phyloP scores from a whole-genome alignment of 92 coral and sea anemone genomes.

The Anthopleura xanthogrammica region DNA sequence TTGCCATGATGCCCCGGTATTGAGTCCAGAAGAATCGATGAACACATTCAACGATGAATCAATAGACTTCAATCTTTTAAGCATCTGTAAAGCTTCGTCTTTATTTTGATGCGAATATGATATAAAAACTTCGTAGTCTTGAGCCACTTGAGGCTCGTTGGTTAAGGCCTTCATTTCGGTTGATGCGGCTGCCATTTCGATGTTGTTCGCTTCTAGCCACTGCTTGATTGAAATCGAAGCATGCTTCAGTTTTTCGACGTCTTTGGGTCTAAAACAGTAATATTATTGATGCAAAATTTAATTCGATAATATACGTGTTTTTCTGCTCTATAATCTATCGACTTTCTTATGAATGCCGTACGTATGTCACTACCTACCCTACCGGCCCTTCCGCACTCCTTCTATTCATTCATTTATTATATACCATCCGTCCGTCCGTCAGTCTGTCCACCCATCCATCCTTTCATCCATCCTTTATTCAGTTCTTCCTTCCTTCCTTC shows the following conservation, averaged over 20 bases:
- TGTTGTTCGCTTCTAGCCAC: constrained; percentile 20
- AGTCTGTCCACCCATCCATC: too few species aligned
- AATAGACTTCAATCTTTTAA: constrained; percentile 47
- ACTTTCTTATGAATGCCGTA: neutral
- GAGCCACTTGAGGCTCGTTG: neutral
- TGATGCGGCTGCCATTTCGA: neutral
- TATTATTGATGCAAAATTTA: neutral
- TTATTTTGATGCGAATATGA: constrained; percentile 84
- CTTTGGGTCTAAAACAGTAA: constrained; percentile 40
- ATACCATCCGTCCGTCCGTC: too few species aligned
- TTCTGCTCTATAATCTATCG: neutral
- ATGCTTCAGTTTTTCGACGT: constrained; percentile 50
- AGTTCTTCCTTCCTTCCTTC: too few species aligned
- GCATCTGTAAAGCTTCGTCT: constrained; percentile 53
- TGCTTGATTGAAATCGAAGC: constrained; percentile 39
- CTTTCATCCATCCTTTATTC: too few species aligned
- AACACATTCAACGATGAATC: constrained; percentile 73
- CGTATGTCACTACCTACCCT: neutral
- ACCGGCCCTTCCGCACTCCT: too few species aligned
- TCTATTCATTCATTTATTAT: too few species aligned
- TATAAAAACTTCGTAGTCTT: constrained; percentile 79
- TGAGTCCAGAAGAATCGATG: constrained; percentile 83
- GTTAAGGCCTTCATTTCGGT: constrained; percentile 10
- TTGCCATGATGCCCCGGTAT: constrained; percentile 91
- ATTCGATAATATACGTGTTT: too few species aligned